Base-by-base conservation (phyloP, 2,797 vertebrate species). In the Platyrinchus mystaceus region DNA sequence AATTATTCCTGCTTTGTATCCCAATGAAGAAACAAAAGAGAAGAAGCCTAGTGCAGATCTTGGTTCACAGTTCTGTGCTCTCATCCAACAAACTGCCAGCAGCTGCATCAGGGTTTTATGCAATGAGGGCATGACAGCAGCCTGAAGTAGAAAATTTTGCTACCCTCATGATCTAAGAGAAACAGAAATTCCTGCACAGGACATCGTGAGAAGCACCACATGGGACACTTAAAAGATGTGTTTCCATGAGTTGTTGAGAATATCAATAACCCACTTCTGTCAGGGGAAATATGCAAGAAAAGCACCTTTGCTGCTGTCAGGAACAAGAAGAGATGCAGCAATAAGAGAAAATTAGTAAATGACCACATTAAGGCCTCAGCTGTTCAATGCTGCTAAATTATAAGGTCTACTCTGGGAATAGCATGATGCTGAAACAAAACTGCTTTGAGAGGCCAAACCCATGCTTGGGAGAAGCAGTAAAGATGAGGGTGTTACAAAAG, bases 401-500 rank as follows among this genome's bases (percentile, higher is more conserved):
- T 56, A 84, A 91, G 27, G 44, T 90, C 70, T 70, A 76, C 34
- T 67, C 73, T 63, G 39, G 86, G 70, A 87, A 88, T 43, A 41
- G 44, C 47, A 46, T 23, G 44, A 80, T 58, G 63, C 52, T 76
- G 77, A 82, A 86, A 82, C 32, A 75, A 88, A 91, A 63, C 67
- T 81, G 55, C 44, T 84, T 81, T 60, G 32, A 91, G 73, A 87
- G 32, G 37, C 77, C 85, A 70, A 60, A 76, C 59, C 52, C 60
- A 41, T 22, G 49, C 76, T 93, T 95, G 92, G 67, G 85, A 90
- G 81, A 94, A 69, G 44, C 53, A 70, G 69, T 1, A 87, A n/a
- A 85, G 53, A 78, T 34, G 60, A 89, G 59, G 6, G 44, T 84
- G 79, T 91, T 88, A 94, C 85, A 82, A 93, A 89, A 95, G 66